Evolutionary conservation across 2,797 vertebrate genomes (phyloP).

Genomic region (Tadarida brasiliensis): DNA sequence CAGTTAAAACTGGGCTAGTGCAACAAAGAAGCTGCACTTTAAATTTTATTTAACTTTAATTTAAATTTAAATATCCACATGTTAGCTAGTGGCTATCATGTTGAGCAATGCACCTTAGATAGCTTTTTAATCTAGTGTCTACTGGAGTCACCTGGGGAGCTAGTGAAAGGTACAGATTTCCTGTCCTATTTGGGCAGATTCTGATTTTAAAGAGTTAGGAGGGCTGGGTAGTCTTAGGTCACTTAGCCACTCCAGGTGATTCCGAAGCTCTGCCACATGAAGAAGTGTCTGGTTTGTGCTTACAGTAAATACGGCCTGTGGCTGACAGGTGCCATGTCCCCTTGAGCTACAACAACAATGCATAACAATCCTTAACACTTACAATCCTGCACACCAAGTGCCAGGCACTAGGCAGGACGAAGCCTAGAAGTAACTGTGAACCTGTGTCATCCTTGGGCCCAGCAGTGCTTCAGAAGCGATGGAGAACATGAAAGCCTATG

Average conservation of each 20-base stretch:
- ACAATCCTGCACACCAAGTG: not conserved
- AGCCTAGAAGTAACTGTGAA: not conserved
- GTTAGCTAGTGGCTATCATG: not conserved
- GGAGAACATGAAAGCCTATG: not conserved
- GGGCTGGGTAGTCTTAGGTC: not conserved
- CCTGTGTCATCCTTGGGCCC: not conserved
- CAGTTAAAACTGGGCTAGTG: not conserved
- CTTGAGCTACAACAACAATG: not conserved
- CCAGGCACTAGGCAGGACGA: not conserved
- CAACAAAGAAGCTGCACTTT: not conserved
- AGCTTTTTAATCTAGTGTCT: not conserved
- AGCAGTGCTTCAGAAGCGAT: not conserved
- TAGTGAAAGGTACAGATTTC: not conserved
- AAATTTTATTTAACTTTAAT: constrained; percentile 17
- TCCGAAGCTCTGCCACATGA: not conserved
- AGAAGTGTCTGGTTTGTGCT: not conserved
- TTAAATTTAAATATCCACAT: not conserved
- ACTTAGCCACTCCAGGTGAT: not conserved
- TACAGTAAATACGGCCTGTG: not conserved
- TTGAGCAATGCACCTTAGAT: not conserved
- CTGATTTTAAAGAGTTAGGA: not conserved
- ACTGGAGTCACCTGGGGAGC: not conserved
- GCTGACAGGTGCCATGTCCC: not conserved
- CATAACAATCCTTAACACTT: not conserved
- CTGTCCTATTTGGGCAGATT: not conserved